Evolutionary conservation across 2,888 invertebrate species (phyloP), one percentile per base, ranked within the genome.

Genomic region (Drosophila mettleri): DNA sequence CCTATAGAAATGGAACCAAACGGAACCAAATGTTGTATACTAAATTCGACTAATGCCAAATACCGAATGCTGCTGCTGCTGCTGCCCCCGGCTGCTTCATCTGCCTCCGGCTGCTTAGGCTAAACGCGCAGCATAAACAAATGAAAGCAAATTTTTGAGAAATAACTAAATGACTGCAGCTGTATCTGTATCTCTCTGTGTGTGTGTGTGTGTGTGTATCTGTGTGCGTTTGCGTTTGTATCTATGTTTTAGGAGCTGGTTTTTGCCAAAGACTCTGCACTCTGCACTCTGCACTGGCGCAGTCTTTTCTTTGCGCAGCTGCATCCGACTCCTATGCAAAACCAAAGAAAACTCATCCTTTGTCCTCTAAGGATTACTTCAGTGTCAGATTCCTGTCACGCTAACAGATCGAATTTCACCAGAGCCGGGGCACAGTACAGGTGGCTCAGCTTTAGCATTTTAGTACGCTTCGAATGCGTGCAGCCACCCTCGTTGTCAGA

Each of bases 91-190:
- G 31, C 31, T 48, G 48, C 20, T 33, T 33, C 20, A n/a, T 20
- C 31, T 48, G 48, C n/a, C 48, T 48, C 53, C 49, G 49, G 45
- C 38, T 58, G 59, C 71, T 64, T 74, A 70, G 58, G 49, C 69
- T 71, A 80, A 80, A 69, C 66, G 36, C 64, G 46, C 41, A 34
- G 66, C 69, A 57, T 80, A 77, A 79, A 80, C 75, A 83, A 77
- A 74, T 76, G 74, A 70, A 77, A 70, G 72, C 69, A 83, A 73
- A 76, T 68, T 61, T 52, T 36, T 16, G 9, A 45, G 36, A 48
- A 66, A 69, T 63, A 62, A 71, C 71, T 78, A 78, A 68, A 68
- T 78, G 59, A 61, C 14, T 73, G 64, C 54, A 51, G 38, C 54
- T 67, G 55, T 48, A 22, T 20, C 46, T 60, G 41, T 66, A 20